Evolutionary conservation across 2,888 invertebrate genomes (phyloP), one percentile per base, ranked within the genome.

Genomic region (Adelphocoris suturalis): DNA sequence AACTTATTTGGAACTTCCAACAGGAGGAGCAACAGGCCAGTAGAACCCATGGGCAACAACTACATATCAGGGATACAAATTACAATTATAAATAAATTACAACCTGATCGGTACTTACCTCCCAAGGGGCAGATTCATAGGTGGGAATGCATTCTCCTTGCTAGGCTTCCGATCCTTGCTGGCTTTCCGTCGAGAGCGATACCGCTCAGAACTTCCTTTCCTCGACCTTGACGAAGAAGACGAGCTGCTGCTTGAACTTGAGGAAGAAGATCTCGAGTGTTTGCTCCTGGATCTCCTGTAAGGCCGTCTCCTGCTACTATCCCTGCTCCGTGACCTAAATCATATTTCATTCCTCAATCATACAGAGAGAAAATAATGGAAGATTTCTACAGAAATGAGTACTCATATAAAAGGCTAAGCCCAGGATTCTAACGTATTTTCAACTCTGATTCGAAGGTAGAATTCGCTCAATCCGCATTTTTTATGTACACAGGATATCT

Each of bases 201-300:
- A 57, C 1, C 75, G 86, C 11, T 86, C 68, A 13, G 75, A 46
- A 86, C 68, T 68, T 11, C 86, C 75, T 86, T 75, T 47, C 55
- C 85, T 37, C 28, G 85, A 85, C 46, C 86, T 86, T 0, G 86
- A 86, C n/a, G 86, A 86, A 13, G 86, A 86, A 16, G 86, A 86
- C 46, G 86, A 86, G n/a, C 86, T 86, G 46, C 86, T 75, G 75
- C 68, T 86, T 19, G 86, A 86, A 28, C 86, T 86, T 2, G 86
- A 86, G 12, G 86, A 86, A 0, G 86, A 86, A 13, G 86, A 85
- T 7, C 57, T 19, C n/a, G 85, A 86, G 55, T 75, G 86, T 28
- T 75, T 75, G 75, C 85, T 61, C 9, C 85, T 14, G 4, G 86
- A 86, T 19, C 75, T 61, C 19, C 86, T 13, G 23, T 75, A 75